Conservation (phyloP, 2,797 vertebrate species). For the Acanthurus lineatus region DNA sequence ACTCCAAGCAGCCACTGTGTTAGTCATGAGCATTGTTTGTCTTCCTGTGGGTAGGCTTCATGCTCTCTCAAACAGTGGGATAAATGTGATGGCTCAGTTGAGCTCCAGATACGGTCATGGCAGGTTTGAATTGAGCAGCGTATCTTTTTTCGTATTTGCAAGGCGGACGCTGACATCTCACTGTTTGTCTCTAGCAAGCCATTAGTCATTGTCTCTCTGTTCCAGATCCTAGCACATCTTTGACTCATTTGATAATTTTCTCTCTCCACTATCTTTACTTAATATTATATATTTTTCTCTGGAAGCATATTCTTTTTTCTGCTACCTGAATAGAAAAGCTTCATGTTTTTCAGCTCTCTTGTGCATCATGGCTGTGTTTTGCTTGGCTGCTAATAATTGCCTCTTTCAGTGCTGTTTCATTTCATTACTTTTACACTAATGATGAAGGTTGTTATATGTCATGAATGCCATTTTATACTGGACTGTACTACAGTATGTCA, state of each 20-base stretch:
- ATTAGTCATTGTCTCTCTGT: constrained; percentile 46
- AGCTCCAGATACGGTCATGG: constrained; percentile 19
- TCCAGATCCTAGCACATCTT: constrained; percentile 30
- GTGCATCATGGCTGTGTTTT: constrained; percentile 55
- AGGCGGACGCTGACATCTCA: constrained; percentile 2
- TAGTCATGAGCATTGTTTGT: constrained; percentile 6
- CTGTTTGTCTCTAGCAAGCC: constrained; percentile 33
- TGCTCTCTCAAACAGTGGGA: constrained; percentile 26
- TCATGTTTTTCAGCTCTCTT: constrained; percentile 48
- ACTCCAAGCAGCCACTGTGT: constrained; percentile 27
- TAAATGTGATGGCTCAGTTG: constrained; percentile 22
- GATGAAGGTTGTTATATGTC: constrained; percentile 49
- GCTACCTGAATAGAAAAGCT: constrained; percentile 47
- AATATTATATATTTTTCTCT: constrained; percentile 22
- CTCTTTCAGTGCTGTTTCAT: constrained; percentile 62
- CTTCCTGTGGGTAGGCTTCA: neutral
- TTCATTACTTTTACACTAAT: constrained; percentile 51
- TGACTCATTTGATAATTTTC: constrained; percentile 39
- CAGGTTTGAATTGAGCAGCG: constrained; percentile 9
- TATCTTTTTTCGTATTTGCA: constrained; percentile 6
- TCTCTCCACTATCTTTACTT: constrained; percentile 29
- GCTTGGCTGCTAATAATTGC: constrained; percentile 72
- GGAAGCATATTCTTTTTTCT: constrained; percentile 24
- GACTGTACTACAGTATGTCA: constrained; percentile 17
- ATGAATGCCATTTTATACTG: constrained; percentile 28